phyloP scores from a whole-genome alignment of 2,113 vertebrate species.

The Cettia cetti region DNA sequence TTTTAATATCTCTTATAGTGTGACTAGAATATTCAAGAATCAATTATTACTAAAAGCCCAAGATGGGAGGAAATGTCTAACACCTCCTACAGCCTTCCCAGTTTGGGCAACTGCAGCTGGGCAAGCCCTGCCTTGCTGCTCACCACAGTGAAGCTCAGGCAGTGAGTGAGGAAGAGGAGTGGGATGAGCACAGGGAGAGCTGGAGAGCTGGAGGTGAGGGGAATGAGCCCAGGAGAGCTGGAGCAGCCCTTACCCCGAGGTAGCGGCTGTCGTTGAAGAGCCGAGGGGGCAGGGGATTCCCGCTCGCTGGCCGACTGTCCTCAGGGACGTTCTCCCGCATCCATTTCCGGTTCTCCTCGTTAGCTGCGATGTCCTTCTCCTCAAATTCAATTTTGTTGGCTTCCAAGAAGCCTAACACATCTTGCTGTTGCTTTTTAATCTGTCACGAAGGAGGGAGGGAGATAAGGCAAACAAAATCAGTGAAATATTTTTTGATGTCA shows the following conservation, averaged over 20 bases:
- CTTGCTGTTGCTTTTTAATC: constrained; percentile 99
- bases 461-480: background rate
- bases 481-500: background rate
- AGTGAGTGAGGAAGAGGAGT: background rate
- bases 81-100: background rate
- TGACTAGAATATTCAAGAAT: background rate
- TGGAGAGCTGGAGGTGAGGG: background rate
- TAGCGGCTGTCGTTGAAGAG: constrained; percentile 92
- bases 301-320: constrained; percentile 81
- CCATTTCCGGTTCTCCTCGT: constrained; percentile 92
- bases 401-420: constrained; percentile 89
- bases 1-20: background rate
- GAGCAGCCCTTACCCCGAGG: constrained; percentile 83
- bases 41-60: background rate
- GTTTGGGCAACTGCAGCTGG: background rate
- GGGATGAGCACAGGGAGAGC: background rate
- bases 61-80: background rate
- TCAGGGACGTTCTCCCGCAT: constrained; percentile 96
- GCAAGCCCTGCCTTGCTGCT: background rate
- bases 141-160: background rate
- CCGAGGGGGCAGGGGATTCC: constrained; percentile 92
- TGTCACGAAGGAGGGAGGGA: constrained; percentile 31
- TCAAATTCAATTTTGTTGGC: constrained; percentile 94
- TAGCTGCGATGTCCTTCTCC: constrained; percentile 93
- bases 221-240: background rate